Evolutionary conservation across 2,888 invertebrate genomes (phyloP).

Genomic region (Lutraria lutraria): DNA sequence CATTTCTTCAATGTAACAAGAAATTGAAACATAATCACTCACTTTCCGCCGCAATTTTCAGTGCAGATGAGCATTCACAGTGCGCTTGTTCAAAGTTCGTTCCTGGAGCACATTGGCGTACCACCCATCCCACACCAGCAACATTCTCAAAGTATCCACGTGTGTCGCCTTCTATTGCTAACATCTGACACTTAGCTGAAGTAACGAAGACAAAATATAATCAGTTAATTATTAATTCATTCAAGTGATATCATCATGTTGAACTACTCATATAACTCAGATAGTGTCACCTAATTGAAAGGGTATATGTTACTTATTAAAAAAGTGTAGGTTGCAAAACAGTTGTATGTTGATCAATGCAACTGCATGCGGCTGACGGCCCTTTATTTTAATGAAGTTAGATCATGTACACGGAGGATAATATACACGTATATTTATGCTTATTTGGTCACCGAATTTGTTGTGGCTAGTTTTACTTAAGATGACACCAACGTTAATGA

Average conservation of each 20-base stretch:
- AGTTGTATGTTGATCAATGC: no score
- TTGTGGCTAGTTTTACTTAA: no score
- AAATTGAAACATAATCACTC: neutral
- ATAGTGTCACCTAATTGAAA: no score
- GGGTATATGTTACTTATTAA: no score
- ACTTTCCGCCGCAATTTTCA: slow-evolving; percentile 38
- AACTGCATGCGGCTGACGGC: no score
- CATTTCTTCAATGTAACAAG: no score
- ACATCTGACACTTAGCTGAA: slow-evolving; percentile 67
- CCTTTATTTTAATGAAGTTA: no score
- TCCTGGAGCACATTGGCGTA: slow-evolving; percentile 68
- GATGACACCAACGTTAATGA: neutral
- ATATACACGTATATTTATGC: no score
- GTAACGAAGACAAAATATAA: slow-evolving; percentile 7
- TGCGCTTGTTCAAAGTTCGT: slow-evolving; percentile 57
- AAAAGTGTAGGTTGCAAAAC: no score
- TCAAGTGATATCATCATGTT: neutral
- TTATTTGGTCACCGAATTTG: no score
- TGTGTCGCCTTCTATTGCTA: slow-evolving; percentile 63
- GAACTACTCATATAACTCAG: no score
- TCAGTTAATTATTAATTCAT: neutral
- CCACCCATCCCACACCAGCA: slow-evolving; percentile 71
- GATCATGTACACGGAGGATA: no score
- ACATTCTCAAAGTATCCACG: slow-evolving; percentile 70
- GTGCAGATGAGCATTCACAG: slow-evolving; percentile 60